phyloP scores from a whole-genome alignment of 1,140 invertebrate genomes.

The Rhizoglyphus robini region DNA sequence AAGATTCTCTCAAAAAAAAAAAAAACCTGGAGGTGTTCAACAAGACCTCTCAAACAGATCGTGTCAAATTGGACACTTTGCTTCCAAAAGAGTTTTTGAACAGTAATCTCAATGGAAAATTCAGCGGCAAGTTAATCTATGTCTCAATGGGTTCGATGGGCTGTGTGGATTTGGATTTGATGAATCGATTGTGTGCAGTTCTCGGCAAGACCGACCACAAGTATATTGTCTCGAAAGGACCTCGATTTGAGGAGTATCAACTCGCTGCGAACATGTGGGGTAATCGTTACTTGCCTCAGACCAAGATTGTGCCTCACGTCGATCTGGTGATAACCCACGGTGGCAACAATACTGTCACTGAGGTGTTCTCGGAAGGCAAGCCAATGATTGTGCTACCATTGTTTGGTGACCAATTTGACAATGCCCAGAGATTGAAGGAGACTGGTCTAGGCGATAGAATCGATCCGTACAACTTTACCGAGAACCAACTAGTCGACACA shows the following conservation, averaged over 20 bases:
- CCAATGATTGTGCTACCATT: constrained; percentile 17
- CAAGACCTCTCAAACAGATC: background rate
- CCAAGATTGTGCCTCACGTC: constrained; percentile 4
- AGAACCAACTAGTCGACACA: constrained; percentile 8
- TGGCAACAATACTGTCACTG: constrained; percentile 26
- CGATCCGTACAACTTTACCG: constrained; percentile 12
- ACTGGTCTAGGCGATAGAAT: background rate
- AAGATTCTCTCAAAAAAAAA: no score
- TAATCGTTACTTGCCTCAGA: constrained; percentile 10
- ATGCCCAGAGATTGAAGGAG: constrained; percentile 18
- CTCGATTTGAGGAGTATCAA: background rate
- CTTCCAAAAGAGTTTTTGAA: background rate
- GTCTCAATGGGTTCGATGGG: constrained; percentile 17
- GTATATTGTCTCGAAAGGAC: constrained; percentile 18
- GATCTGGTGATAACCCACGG: constrained; percentile 31
- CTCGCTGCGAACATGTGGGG: constrained; percentile 20
- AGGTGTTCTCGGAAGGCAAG: background rate
- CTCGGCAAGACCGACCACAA: background rate
- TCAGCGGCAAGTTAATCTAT: constrained; percentile 18
- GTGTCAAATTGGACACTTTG: background rate
- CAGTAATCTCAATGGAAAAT: background rate
- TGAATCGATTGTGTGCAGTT: background rate
- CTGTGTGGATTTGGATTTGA: constrained; percentile 23
- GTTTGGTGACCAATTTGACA: constrained; percentile 21
- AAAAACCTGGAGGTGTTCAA: background rate